Base-by-base conservation (phyloP, 1,140 invertebrate genomes). In the Polypedilum vanderplanki region DNA sequence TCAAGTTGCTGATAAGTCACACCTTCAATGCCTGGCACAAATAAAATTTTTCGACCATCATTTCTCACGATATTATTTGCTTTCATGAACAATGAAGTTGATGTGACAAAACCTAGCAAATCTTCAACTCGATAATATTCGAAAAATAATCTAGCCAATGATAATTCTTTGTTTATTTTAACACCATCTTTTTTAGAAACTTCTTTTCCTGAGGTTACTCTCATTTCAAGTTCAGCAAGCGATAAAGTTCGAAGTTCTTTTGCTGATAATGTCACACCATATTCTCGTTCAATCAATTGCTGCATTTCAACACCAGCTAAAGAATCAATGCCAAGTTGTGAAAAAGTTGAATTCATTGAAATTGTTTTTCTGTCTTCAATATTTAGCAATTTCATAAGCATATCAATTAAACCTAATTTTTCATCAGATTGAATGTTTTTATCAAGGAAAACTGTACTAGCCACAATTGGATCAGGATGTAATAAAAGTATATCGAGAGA, bases 231-330 rank as follows among this genome's bases (percentile, higher is more conserved):
- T 88, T 86, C 70, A 89, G 83, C 80, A 74, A 85, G 84, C 1
- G 83, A 84, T 1, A 85, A 76, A 1, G 82, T 85, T 76, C 91
- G 85, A 73, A 94, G 90, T 78, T 93, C 91, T 79, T 90, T 87
- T 76, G 90, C 89, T 0, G 90, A 88, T 2, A 93, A 82, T 78
- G 88, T 87, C 41, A 93, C 82, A 79, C 93, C 90, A 82, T 88
- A 92, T 78, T 92, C 89, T 81, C 90, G 82, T 80, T 93, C 91
- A 7, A 94, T 81, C 1, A 89, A 89, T 80, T 93, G 91, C 78
- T 93, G 92, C 76, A 93, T 90, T 83, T 94, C 92, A 0, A 93
- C 90, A 18, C 89, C 90, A 89, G 93, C 93, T 82, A 95, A 87
- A 24, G 91, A 93, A 83, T 94, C 93, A 84, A 94, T 88, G 73